Base-by-base conservation (phyloP, 2,797 vertebrate species). In the Amphiprion clarkii region DNA sequence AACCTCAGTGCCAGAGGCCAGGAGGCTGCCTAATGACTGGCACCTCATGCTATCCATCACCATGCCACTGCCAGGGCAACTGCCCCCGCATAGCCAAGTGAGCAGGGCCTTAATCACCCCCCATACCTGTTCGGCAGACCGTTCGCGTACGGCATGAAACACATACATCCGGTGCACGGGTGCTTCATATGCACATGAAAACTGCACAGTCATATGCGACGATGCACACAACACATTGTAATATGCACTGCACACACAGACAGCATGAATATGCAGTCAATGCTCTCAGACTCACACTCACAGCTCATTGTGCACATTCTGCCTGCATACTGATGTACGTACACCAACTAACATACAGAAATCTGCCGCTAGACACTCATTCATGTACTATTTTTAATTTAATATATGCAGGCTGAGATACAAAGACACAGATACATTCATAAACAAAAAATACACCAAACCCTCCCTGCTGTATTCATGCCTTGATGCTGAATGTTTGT, bases 1-100 rank as follows among this genome's bases (percentile, higher is more conserved):
- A 87, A 90, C 92, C 89, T 89, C 76, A 56, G 89, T 93, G 94
- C 94, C 93, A 93, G 91, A 92, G 94, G 94, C 94, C 94, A 93
- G 92, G 88, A 93, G 94, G 93, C 92, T 92, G 93, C 93, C 91
- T 94, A 95, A 95, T 95, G 94, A 95, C 90, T 89, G 93, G 91
- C 94, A 93, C 91, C 88, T 87, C 60, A 77, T 82, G 76, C 87
- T 93, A 96, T 95, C 93, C 93, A 95, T 96, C 94, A 95, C 93
- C 54, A 55, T 87, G 91, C 91, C 91, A 91, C 79, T 80, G 90
- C 92, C 93, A 93, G 92, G 91, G 80, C 89, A 92, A 83, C 85
- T 89, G 83, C 88, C 90, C 88, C 87, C 80, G 39, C 89, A 91
- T 65, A 81, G 83, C 80, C 59, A 39, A 79, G 78, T 77, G 85